Evolutionary conservation across 2,113 vertebrate genomes (phyloP).

Genomic region (Ophiodon elongatus): DNA sequence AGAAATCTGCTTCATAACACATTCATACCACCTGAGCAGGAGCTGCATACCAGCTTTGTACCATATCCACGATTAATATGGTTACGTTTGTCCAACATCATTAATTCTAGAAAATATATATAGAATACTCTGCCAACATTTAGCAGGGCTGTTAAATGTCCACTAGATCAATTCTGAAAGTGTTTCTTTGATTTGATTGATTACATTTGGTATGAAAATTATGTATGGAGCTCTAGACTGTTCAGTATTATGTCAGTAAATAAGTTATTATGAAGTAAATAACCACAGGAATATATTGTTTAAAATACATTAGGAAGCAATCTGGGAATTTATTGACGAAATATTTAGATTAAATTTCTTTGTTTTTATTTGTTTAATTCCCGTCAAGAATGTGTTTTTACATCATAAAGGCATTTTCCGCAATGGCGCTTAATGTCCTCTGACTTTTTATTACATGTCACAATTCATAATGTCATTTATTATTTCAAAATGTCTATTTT

Average conservation of each 20-base stretch:
- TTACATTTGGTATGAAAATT: neutral
- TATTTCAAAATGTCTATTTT: neutral
- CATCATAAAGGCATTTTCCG: neutral
- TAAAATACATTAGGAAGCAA: neutral
- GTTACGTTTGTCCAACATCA: neutral
- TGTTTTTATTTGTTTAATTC: neutral
- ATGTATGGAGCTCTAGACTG: neutral
- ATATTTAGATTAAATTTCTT: neutral
- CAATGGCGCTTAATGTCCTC: neutral
- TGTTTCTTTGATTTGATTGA: slow-evolving; percentile 1
- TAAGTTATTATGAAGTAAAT: neutral
- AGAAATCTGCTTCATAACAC: slow-evolving; percentile 56
- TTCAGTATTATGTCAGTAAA: neutral
- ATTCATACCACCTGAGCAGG: slow-evolving; percentile 63
- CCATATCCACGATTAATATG: neutral
- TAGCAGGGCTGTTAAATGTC: slow-evolving; percentile 3
- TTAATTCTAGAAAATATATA: neutral
- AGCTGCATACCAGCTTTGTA: slow-evolving; percentile 26
- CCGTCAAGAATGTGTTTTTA: neutral
- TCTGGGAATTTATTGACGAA: neutral
- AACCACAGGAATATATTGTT: neutral
- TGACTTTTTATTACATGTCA: neutral
- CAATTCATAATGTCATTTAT: neutral
- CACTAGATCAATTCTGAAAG: neutral
- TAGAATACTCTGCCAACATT: neutral